Evolutionary conservation across 2,888 invertebrate genomes (phyloP), one percentile per base, ranked within the genome.

Genomic region (Epinotia brunnichana): DNA sequence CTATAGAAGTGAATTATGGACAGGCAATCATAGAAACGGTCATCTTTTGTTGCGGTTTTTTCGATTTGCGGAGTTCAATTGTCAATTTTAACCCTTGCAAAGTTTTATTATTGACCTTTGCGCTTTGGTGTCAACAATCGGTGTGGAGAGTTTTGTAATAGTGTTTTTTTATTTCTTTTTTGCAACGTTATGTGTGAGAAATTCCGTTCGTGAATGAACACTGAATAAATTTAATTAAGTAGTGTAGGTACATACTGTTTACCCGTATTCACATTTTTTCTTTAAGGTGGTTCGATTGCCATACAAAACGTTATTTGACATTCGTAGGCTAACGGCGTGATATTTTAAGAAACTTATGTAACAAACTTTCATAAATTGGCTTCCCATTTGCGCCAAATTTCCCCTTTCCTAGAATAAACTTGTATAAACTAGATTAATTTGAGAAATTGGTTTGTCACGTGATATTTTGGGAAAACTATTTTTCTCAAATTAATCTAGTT

Each of bases 11-110:
- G 85, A 88, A 89, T 83, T 87, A 87, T 87, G 84, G 84, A 85
- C 84, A 82, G 79, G 77, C 81, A 84, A 86, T 88, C 83, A 85
- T 84, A 90, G 90, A 85, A 90, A 89, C 89, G 91, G 91, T 91
- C 91, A 92, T 77, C 76, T 78, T 76, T 83, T 85, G 81, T 87
- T 79, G 75, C 77, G 29, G 21, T 77, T 77, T 79, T 80, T 80
- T 75, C 73, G 78, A 79, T 79, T 79, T 76, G 73, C 72, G 78
- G 82, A 78, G 78, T 79, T 80, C 77, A 77, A 84, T 79, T 74
- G 83, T 76, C 79, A 76, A 82, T 88, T 87, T 86, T 88, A 83
- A 87, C 84, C 86, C 84, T 85, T 87, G 85, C 81, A 60, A 56
- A 54, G 60, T 68, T 51, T 70, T 69, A 62, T 73, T 64, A 63